Percentiles rank a stretch among this genome's conserved stretches.
Conservation (phyloP, 2,797 vertebrate species). For the Schizopygopsis malacanthus region DNA sequence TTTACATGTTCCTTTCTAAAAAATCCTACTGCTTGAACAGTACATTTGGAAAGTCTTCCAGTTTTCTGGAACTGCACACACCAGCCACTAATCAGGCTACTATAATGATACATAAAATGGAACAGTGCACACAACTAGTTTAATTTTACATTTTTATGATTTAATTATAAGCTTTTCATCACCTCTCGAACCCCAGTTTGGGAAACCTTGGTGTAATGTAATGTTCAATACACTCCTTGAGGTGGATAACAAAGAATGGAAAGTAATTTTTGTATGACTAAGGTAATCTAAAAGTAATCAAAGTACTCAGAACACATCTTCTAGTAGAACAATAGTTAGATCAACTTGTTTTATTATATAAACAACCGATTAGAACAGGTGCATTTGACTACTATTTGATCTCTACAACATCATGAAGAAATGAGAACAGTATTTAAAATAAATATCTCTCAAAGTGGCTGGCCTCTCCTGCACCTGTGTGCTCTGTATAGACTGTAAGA, state of each 20-base stretch:
- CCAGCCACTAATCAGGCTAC: background rate
- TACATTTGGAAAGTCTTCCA: background rate
- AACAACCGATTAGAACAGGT: background rate
- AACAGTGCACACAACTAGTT: background rate
- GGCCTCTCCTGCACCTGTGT: slow-evolving; percentile 48
- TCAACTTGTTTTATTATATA: background rate
- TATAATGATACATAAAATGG: background rate
- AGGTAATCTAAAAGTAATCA: background rate
- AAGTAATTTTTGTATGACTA: background rate
- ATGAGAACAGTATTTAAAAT: slow-evolving; percentile 27
- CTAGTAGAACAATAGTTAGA: background rate
- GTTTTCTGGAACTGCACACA: background rate
- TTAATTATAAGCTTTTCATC: background rate
- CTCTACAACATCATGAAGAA: background rate
- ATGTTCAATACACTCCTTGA: background rate
- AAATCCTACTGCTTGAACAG: background rate
- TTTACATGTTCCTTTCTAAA: background rate
- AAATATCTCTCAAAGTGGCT: slow-evolving; percentile 44
- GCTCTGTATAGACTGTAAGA: slow-evolving; percentile 43
- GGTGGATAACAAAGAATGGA: background rate
- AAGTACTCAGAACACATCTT: background rate
- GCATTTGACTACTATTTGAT: background rate
- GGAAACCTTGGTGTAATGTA: background rate
- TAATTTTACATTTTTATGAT: background rate
- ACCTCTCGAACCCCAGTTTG: background rate